Evolutionary conservation across 2,888 invertebrate species (phyloP).

Genomic region (Dryadula phaetusa): DNA sequence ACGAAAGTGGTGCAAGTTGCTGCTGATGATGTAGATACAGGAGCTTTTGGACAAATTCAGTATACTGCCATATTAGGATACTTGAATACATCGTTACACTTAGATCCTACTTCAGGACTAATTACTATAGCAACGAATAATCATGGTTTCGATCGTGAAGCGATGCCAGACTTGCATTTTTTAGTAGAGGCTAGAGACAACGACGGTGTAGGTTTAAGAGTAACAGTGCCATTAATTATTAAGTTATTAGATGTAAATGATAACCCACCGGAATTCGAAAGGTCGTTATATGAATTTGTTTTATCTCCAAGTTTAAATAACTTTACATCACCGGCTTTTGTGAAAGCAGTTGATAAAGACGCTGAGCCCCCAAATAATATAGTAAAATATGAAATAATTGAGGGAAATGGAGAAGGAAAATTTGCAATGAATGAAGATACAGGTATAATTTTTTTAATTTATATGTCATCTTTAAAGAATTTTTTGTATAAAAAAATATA

Average conservation of each 20-base stretch:
- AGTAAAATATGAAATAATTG: conserved; percentile 92
- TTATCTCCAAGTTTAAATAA: conserved; percentile 89
- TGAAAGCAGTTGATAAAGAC: conserved; percentile 93
- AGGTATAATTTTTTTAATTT: conserved; percentile 70
- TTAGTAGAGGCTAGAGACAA: conserved; percentile 95
- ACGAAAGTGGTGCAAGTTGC: conserved; percentile 89
- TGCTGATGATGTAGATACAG: conserved; percentile 93
- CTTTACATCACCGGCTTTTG: conserved; percentile 90
- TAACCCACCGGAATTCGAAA: conserved; percentile 93
- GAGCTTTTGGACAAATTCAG: conserved; percentile 89
- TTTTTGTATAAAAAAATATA: background rate
- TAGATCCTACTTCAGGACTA: conserved; percentile 91
- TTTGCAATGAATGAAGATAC: conserved; percentile 90
- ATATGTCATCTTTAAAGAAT: background rate
- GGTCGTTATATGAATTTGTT: conserved; percentile 91
- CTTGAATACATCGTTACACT: conserved; percentile 90
- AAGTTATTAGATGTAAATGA: conserved; percentile 93
- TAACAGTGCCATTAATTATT: conserved; percentile 89
- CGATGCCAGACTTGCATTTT: conserved; percentile 89
- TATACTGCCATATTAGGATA: conserved; percentile 91
- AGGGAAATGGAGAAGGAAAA: conserved; percentile 90
- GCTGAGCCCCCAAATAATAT: conserved; percentile 93
- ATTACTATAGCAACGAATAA: conserved; percentile 91
- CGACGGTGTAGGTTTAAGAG: conserved; percentile 90
- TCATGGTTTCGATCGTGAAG: conserved; percentile 92